Conservation (phyloP, 1,140 invertebrate genomes). For the Lycorma delicatula region DNA sequence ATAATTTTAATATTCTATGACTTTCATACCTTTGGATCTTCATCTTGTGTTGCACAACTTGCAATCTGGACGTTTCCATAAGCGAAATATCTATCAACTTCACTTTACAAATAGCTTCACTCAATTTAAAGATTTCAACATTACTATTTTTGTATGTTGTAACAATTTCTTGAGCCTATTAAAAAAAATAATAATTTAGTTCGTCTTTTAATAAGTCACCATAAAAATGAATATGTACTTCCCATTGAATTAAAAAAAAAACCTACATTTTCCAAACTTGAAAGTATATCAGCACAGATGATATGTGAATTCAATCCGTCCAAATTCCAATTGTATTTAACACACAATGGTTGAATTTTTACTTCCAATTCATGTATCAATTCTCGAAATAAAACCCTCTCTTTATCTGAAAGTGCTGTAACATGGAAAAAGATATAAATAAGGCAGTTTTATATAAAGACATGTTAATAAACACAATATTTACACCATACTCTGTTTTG, state of each 20-base stretch:
- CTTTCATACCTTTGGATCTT: not conserved
- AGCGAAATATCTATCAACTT: slow-evolving; percentile 54
- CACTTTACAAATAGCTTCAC: slow-evolving; percentile 67
- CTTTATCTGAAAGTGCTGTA: slow-evolving; percentile 43
- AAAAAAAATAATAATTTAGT: slow-evolving; percentile 30
- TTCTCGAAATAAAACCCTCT: slow-evolving; percentile 47
- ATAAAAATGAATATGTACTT: no score
- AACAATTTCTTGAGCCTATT: slow-evolving; percentile 60
- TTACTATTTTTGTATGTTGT: slow-evolving; percentile 74
- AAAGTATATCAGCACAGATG: no score
- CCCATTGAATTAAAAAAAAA: no score
- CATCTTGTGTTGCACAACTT: not conserved
- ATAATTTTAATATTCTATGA: no score
- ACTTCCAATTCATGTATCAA: slow-evolving; percentile 52
- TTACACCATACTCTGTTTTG: no score
- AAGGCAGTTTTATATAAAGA: no score
- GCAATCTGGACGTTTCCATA: not conserved
- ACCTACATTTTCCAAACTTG: no score
- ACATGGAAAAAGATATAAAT: slow-evolving; percentile 4
- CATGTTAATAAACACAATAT: no score
- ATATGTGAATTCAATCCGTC: slow-evolving; percentile 54
- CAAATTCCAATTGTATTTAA: slow-evolving; percentile 65
- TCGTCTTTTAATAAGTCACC: no score
- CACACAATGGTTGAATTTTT: slow-evolving; percentile 70
- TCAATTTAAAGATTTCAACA: slow-evolving; percentile 58